Conservation (phyloP, 2,888 invertebrate genomes). For the Troglohyphantes excavatus region DNA sequence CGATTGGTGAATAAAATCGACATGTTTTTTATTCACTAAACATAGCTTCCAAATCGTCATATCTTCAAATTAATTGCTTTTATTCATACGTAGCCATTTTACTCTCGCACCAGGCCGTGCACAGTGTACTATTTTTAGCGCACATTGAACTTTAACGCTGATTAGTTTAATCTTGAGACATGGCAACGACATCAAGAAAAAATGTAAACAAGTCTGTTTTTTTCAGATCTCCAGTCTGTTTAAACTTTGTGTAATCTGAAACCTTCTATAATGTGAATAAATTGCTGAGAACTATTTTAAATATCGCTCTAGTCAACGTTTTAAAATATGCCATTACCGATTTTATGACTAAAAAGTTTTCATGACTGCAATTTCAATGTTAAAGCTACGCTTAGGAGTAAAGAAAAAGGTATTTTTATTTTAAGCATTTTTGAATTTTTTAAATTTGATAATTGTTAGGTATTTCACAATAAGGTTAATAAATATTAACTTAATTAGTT, state of each 20-base stretch:
- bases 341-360: slow-evolving; percentile 7
- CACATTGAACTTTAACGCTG: too few species aligned
- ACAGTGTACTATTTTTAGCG: too few species aligned
- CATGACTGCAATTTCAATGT: not conserved
- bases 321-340: not conserved
- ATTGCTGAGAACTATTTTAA: not conserved
- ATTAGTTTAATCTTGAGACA: not conserved
- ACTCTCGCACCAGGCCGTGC: too few species aligned
- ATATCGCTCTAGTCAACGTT: not conserved
- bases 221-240: not conserved
- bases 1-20: too few species aligned
- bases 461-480: too few species aligned
- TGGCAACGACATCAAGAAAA: slow-evolving; percentile 4
- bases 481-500: too few species aligned
- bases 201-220: slow-evolving; percentile 3
- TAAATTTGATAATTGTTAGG: too few species aligned
- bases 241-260: not conserved
- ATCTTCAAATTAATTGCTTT: too few species aligned
- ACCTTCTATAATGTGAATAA: not conserved
- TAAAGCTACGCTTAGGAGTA: not conserved
- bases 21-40: too few species aligned
- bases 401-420: slow-evolving; percentile 30
- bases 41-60: too few species aligned
- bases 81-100: too few species aligned
- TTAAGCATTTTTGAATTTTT: not conserved